Conservation (phyloP, 2,113 vertebrate genomes). For the Thymallus thymallus region DNA sequence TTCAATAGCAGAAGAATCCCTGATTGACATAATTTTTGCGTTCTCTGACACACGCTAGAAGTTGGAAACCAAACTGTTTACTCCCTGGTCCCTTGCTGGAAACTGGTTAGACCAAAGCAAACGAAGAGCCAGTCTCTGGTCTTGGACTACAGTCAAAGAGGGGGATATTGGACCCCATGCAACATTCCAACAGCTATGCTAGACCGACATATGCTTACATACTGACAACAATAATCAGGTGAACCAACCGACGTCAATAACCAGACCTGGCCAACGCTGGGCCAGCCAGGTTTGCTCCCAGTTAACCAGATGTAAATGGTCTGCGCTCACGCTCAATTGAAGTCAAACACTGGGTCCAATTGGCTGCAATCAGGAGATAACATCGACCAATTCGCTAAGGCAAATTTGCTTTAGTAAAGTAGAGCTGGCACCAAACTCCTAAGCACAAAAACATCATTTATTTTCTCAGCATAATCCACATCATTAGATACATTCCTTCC, state of each 20-base stretch:
- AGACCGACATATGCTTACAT: not conserved
- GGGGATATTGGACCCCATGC: not conserved
- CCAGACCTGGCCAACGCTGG: not conserved
- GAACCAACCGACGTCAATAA: constrained; percentile 2
- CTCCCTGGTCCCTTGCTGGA: not conserved
- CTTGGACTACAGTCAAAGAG: not conserved
- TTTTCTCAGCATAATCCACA: not conserved
- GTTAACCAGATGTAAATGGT: constrained; percentile 5
- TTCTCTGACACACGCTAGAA: not conserved
- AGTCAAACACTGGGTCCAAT: not conserved
- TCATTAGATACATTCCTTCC: not conserved
- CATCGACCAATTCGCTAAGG: not conserved
- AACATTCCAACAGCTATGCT: not conserved
- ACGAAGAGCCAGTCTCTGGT: not conserved
- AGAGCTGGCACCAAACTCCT: not conserved
- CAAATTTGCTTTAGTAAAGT: not conserved
- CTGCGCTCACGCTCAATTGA: not conserved
- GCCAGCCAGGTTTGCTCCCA: constrained; percentile 4
- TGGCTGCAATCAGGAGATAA: not conserved
- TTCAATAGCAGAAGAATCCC: too few relatives aligned
- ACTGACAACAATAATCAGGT: constrained; percentile 8
- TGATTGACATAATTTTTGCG: not conserved
- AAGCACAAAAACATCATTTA: not conserved
- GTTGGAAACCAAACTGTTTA: not conserved
- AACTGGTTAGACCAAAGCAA: not conserved